phyloP scores from a whole-genome alignment of 2,888 invertebrate species.

The Panopea generosa region DNA sequence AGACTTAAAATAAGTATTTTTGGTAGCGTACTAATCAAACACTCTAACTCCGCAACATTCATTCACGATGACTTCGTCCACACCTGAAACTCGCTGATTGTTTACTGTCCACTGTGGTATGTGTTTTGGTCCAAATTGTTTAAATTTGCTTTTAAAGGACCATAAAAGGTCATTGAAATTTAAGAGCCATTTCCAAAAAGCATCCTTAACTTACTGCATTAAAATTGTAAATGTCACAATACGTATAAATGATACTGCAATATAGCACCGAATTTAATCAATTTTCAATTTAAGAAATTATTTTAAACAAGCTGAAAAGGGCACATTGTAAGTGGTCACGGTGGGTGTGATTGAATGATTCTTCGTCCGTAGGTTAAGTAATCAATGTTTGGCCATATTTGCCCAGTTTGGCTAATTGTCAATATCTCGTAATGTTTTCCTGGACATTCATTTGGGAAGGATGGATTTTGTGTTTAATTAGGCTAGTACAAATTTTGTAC shows the following conservation, averaged over 20 bases:
- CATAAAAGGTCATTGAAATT: not conserved
- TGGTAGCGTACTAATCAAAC: not conserved
- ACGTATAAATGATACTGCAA: too few species aligned
- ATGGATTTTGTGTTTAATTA: slow-evolving; percentile 67
- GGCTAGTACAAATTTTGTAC: slow-evolving; percentile 49
- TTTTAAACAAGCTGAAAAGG: too few species aligned
- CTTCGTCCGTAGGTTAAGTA: slow-evolving; percentile 48
- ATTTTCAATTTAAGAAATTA: too few species aligned
- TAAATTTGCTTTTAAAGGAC: slow-evolving; percentile 4
- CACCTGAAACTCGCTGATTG: not conserved
- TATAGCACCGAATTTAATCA: too few species aligned
- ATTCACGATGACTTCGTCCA: not conserved
- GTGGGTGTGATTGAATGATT: slow-evolving; percentile 13
- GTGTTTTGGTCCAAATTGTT: slow-evolving; percentile 2
- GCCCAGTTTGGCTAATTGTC: slow-evolving; percentile 59
- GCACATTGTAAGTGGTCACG: slow-evolving; percentile 1
- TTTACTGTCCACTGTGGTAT: not conserved
- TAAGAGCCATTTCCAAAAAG: not conserved
- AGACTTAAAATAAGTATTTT: not conserved
- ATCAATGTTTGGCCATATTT: slow-evolving; percentile 61
- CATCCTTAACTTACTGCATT: not conserved
- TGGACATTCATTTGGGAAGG: slow-evolving; percentile 54
- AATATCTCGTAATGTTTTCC: slow-evolving; percentile 66
- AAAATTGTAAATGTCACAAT: not conserved
- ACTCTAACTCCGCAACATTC: slow-evolving; percentile 4